A percentile compares a stretch with the other conserved stretches of the same genome.
Evolutionary conservation across 2,888 invertebrate species (phyloP).

Genomic region (Ennomos fuscantarius): DNA sequence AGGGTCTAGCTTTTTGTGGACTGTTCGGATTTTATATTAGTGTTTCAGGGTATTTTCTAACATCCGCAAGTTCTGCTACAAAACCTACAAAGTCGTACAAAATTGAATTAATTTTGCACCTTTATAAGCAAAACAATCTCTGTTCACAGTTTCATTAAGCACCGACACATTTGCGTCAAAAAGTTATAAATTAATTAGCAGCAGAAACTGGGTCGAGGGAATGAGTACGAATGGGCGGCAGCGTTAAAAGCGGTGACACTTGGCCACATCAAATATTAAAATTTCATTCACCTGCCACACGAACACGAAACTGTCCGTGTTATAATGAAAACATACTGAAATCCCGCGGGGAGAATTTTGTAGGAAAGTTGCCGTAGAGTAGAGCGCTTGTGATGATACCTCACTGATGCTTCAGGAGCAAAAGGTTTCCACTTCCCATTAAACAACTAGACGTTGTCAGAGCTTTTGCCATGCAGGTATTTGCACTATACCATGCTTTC

Average conservation of each 20-base stretch:
- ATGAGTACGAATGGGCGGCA: conserved; percentile 36
- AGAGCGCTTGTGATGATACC: too few species aligned
- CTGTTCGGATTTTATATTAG: too few species aligned
- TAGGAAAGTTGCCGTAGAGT: not conserved
- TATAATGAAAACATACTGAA: conserved; percentile 10
- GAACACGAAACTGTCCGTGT: conserved; percentile 5
- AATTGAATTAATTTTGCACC: too few species aligned
- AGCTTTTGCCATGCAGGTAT: too few species aligned
- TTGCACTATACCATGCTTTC: too few species aligned
- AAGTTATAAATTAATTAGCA: conserved; percentile 5
- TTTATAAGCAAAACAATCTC: not conserved
- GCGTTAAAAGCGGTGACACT: conserved; percentile 8
- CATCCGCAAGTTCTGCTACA: too few species aligned
- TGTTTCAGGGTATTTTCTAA: too few species aligned
- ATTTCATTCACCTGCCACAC: conserved; percentile 28
- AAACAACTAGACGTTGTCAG: too few species aligned
- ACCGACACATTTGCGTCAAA: not conserved
- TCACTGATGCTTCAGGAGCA: too few species aligned
- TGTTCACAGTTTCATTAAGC: not conserved
- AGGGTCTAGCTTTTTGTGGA: too few species aligned
- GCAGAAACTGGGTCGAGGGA: conserved; percentile 39
- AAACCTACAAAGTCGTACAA: too few species aligned
- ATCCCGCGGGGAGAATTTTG: not conserved
- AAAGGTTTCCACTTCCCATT: too few species aligned
- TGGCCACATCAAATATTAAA: conserved; percentile 30